These are phyloP conservation scores for Oikopleura dioica DNA, from an alignment of 23 tunicate species.

Conservation along the genomic window DNA sequence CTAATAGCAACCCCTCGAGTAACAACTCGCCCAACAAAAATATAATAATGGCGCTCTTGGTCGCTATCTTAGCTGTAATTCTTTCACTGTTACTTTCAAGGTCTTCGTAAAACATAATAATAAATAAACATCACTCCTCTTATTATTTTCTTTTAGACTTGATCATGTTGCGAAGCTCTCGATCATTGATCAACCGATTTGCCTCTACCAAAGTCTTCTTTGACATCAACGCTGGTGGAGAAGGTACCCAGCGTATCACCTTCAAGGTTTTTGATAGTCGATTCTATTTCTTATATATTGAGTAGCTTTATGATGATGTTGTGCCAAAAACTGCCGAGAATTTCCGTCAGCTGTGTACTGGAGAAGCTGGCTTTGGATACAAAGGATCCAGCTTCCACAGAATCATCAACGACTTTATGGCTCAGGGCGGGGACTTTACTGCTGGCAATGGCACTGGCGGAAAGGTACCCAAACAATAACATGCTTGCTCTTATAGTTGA, in stretches of 20 bases:
- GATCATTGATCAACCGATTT: no score
- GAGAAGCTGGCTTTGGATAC: constrained; percentile 62
- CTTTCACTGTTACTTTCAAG: no score
- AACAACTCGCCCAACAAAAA: no score
- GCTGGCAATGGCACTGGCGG: constrained; percentile 60
- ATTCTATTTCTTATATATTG: no score
- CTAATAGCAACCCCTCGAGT: no score
- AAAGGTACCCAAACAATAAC: constrained; percentile 1
- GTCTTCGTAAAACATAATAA: no score
- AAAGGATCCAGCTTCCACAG: constrained; percentile 52
- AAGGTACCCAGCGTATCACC: not conserved
- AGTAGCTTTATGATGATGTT: constrained; percentile 37
- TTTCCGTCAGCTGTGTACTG: constrained; percentile 63
- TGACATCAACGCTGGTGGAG: not conserved
- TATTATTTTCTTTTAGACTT: no score
- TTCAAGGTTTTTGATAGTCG: no score
- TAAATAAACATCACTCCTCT: no score
- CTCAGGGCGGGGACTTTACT: constrained; percentile 96
- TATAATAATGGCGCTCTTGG: no score
- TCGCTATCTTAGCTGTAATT: no score
- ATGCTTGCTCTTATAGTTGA: not conserved
- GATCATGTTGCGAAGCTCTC: no score
- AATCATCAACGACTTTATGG: constrained; percentile 71
- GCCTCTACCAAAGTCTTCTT: not conserved
- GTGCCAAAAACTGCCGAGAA: constrained; percentile 92